Base-by-base conservation (phyloP, 2,888 invertebrate species). In the Xanthorhoe spadicearia region DNA sequence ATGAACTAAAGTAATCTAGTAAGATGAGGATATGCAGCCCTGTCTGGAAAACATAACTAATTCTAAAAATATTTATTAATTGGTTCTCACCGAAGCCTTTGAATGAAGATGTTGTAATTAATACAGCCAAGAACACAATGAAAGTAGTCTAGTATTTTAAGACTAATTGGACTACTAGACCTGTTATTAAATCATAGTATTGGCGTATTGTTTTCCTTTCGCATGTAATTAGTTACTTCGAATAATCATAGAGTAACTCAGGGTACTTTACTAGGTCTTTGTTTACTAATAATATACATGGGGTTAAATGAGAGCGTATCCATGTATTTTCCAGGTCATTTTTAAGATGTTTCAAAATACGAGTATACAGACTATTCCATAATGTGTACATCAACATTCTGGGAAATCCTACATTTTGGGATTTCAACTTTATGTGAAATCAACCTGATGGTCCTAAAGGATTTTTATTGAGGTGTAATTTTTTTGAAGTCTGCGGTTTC, bases 61-160 rank as follows among this genome's bases (percentile, higher is more conserved):
- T 13, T 38, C 2, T 8, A 38, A 38, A 38, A 43, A 13, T 43
- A 43, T 13, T 54, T 4, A 10, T 49, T 55, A 23, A 8, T 61
- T 61, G 48, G 61, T 50, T 64, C 55, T 61, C 0, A 4, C 57
- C 9, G 0, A 8, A 18, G 23, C 57, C 35, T 19, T 66, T 17
- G 6, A 61, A 28, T 43, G 13, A 32, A 32, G 32, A 32, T 32
- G 32, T 32, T 28, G 5, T 5, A 28, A 5, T 28, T 2, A 32
- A 32, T 32, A 32, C 32, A 32, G 32, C 7, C 32, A 32, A 32
- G 8, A 32, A 7, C 32, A 32, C 32, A 32, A 32, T 32, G 32
- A 32, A 32, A 32, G 6, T 32, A 4, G 32, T 32, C 32, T 32
- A 4, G 23, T 23, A 23, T 23, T 32, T 5, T 32, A 6, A 7